A percentile compares a stretch with the other conserved stretches of the same genome.
Evolutionary conservation across 1,140 invertebrate genomes (phyloP).

Genomic region (Heliconius himera): DNA sequence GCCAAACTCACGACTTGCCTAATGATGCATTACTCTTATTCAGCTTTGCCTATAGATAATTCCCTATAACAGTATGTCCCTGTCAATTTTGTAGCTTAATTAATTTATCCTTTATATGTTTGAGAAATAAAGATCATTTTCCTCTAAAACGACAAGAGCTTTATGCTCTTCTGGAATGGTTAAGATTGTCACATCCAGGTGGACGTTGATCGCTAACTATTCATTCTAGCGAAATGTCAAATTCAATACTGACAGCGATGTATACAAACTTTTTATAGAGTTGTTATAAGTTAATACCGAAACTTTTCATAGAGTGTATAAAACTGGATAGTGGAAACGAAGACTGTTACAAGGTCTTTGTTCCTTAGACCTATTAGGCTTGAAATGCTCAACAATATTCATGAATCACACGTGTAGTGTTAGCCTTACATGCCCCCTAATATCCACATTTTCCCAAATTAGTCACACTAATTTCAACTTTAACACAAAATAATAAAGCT

Average conservation of each 20-base stretch:
- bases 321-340: background rate
- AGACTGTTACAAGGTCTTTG: slow-evolving; percentile 11
- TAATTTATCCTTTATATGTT: background rate
- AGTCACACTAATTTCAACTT: slow-evolving; percentile 14
- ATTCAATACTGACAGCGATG: slow-evolving; percentile 46
- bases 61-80: slow-evolving; percentile 25
- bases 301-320: background rate
- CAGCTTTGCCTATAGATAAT: slow-evolving; percentile 50
- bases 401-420: slow-evolving; percentile 48
- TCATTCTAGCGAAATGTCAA: slow-evolving; percentile 60
- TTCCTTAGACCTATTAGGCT: slow-evolving; percentile 37
- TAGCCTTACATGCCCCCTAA: slow-evolving; percentile 41
- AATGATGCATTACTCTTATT: slow-evolving; percentile 77
- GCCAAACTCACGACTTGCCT: slow-evolving; percentile 73
- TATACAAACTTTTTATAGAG: background rate
- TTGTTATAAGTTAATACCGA: background rate
- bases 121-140: slow-evolving; percentile 18
- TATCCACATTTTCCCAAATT: slow-evolving; percentile 31
- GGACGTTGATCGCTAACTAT: slow-evolving; percentile 57
- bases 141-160: background rate
- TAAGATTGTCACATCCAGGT: slow-evolving; percentile 54
- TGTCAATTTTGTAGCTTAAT: background rate
- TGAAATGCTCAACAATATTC: slow-evolving; percentile 45
- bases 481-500: slow-evolving; percentile 13
- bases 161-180: slow-evolving; percentile 28